Percentiles rank a stretch among this genome's conserved stretches.
phyloP scores from a whole-genome alignment of 2,888 invertebrate species.

The Cantharis rustica region DNA sequence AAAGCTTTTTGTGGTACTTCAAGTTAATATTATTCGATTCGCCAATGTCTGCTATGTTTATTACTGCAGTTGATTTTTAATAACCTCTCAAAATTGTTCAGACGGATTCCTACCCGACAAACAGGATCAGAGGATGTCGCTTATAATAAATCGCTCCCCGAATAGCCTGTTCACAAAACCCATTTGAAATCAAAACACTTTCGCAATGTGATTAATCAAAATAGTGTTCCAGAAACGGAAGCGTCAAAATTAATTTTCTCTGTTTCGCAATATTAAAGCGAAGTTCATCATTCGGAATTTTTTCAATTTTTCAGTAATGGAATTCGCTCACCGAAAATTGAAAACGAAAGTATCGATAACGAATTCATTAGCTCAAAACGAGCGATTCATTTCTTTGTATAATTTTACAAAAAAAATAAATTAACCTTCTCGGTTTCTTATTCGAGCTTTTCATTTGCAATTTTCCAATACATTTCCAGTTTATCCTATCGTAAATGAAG shows the following conservation, averaged over 20 bases:
- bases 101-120: not conserved
- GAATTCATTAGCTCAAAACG: not conserved
- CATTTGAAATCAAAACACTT: too few relatives aligned
- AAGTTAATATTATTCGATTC: too few relatives aligned
- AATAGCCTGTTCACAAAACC: too few relatives aligned
- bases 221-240: not conserved
- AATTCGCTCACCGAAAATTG: not conserved
- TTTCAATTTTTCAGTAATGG: not conserved
- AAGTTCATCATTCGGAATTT: not conserved
- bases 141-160: not conserved
- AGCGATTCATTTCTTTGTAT: not conserved
- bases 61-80: not conserved
- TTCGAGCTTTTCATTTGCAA: not conserved
- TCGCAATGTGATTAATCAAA: not conserved
- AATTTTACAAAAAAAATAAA: not conserved
- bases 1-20: not conserved
- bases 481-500: not conserved
- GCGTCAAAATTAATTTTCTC: not conserved
- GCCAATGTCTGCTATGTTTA: not conserved
- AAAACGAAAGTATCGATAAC: not conserved
- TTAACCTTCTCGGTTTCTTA: not conserved
- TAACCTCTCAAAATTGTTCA: not conserved
- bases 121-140: not conserved
- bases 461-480: constrained; percentile 2
- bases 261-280: not conserved